Evolutionary conservation across 2,888 invertebrate genomes (phyloP), one percentile per base, ranked within the genome.

Genomic region (Kryphioiulus occultus): DNA sequence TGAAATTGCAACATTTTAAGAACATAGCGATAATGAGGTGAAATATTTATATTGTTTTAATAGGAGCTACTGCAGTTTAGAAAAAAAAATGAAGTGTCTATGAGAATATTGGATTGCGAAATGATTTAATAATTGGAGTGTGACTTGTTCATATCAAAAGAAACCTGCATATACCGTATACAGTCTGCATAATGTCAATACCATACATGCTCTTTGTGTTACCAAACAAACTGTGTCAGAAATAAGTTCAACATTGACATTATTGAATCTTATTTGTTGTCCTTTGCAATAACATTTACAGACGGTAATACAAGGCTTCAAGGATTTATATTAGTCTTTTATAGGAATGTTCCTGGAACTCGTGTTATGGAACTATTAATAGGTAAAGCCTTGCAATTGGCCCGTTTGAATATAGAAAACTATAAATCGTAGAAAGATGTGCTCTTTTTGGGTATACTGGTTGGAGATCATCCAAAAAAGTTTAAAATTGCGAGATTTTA

Each of bases 1-100:
- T n/a, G 42, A 42, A 59, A 68, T 68, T 68, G 22, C n/a, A 68
- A 68, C 26, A 68, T n/a, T 26, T 68, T 68, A 68, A 68, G 68
- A 68, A 68, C 68, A 5, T 10, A 10, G 1, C 7, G 68, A 68
- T 68, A 68, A 26, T 68, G 4, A 68, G 59, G n/a, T n/a, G 59
- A 59, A 68, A 68, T 68, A n/a, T 30, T 78, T 78, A 7, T 17
- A 78, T 0, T 22, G 26, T 30, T 78, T 78, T 30, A 30, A 78
- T 12, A 15, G 30, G 30, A 15, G 78, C 78, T 53, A 53, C 3
- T 5, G 53, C 9, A 5, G 10, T 53, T 53, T 22, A 4, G 1
- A 26, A 22, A 22, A 26, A 26, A 26, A 26, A 78, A 0, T 9
- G 26, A 68, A 10, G 68, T 26, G 5, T 9, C 9, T 26, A 26